Base-by-base conservation (phyloP, 2,888 invertebrate species). In the Silvanus unidentatus region DNA sequence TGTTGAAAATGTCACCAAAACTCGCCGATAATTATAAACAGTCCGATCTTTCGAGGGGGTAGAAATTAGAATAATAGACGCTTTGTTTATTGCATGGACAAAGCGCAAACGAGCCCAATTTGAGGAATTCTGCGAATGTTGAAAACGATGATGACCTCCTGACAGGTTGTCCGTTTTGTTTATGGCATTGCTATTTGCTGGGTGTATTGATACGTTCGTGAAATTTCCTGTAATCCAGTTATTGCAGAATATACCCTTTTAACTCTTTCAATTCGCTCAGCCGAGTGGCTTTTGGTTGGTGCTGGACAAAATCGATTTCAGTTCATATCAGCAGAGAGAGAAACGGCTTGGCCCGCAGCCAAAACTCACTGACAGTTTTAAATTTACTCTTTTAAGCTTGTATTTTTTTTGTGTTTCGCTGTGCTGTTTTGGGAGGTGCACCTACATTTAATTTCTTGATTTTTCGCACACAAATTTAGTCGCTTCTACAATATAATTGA, bases 321-420 rank as follows among this genome's bases (percentile, higher is more conserved):
- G 54, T 55, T 55, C 55, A 58, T 58, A 54, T 58, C 52, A 45
- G 49, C 49, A 12, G 45, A 39, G 11, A 32, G 45, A 53, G 52
- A 51, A 51, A 48, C 49, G n/a, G 50, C 52, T 59, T 61, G 61
- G 61, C 58, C 45, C 38, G 36, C 40, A 44, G 59, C 61, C 61
- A 61, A 59, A 55, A 55, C 32, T 32, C 32, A 32, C 32, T 32
- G 32, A 32, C 32, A 32, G 32, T 32, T 32, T 32, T 32, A 32
- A 32, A 32, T 32, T n/a, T 32, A 32, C 32, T 32, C 32, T n/a
- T 32, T 32, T 32, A 12, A 32, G n/a, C 32, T 32, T n/a, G 4
- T 32, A 8, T 22, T 32, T 32, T n/a, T 8, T 12, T 32, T 5
- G 3, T 32, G 10, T 32, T 32, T 32, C n/a, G 32, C 6, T 32